These are phyloP conservation scores for Rapana venosa DNA, from an alignment of 2,888 invertebrate species.

Conservation along the genomic window DNA sequence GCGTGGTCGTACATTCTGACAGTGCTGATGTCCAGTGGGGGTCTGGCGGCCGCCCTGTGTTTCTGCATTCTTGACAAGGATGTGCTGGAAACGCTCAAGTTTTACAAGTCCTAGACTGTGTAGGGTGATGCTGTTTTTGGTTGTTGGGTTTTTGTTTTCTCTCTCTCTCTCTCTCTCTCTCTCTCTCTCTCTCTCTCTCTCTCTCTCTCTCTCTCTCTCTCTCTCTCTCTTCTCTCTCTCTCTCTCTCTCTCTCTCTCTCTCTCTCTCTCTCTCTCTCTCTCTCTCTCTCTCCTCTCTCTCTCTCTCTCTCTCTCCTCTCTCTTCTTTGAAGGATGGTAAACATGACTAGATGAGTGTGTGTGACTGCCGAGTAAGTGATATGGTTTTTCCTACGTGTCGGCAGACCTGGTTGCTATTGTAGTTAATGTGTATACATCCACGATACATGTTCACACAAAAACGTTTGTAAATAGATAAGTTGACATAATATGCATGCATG, in stretches of 20 bases:
- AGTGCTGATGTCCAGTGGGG: constrained; percentile 37
- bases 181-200: constrained; percentile 4
- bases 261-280: constrained; percentile 14
- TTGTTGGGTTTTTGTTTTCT: neutral
- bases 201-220: constrained; percentile 24
- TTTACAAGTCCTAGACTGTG: neutral
- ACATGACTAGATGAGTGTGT: too few species aligned
- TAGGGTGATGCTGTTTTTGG: neutral
- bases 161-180: constrained; percentile 29
- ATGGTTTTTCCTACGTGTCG: too few species aligned
- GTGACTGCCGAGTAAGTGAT: too few species aligned
- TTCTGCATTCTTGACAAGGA: constrained; percentile 42
- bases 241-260: neutral
- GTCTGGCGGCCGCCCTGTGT: constrained; percentile 37
- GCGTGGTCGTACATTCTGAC: constrained; percentile 46
- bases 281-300: neutral
- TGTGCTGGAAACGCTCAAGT: constrained; percentile 36
- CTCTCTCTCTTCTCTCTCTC: constrained; percentile 7
- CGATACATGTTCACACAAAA: too few species aligned
- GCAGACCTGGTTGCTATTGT: too few species aligned
- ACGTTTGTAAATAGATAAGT: too few species aligned
- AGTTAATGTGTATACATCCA: too few species aligned
- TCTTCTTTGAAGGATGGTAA: too few species aligned
- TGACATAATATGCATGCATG: too few species aligned
- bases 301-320: too few species aligned